These are phyloP conservation scores for Microtus agrestis DNA, from an alignment of 2,797 vertebrate species.

Conservation along the genomic window DNA sequence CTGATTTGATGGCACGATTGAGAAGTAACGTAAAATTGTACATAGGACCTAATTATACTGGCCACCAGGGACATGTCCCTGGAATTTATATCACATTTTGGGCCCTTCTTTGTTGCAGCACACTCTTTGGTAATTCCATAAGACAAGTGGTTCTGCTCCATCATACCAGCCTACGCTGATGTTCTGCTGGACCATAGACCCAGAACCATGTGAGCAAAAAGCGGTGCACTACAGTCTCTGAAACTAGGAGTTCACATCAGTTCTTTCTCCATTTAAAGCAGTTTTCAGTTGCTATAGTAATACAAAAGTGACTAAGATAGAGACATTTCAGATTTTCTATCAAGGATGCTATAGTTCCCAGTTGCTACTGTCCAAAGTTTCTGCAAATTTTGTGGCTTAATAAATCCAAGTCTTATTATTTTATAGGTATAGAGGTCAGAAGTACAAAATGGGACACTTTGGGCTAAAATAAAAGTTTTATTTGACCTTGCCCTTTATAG, in stretches of 20 bases:
- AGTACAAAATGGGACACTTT: not conserved
- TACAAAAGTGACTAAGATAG: not conserved
- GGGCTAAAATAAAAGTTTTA: not conserved
- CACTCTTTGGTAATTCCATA: not conserved
- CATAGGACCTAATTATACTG: not conserved
- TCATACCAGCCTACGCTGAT: not conserved
- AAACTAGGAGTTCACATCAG: not conserved
- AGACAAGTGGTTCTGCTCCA: not conserved
- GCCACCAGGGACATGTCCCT: not conserved
- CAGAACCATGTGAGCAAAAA: not conserved
- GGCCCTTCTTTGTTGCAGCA: not conserved
- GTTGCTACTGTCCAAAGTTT: not conserved
- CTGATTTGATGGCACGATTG: not conserved
- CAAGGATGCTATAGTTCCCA: not conserved
- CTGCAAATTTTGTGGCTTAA: not conserved
- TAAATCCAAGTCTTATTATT: not conserved
- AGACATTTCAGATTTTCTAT: constrained; percentile 6
- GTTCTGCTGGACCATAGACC: not conserved
- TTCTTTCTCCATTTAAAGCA: not conserved
- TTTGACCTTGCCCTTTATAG: not conserved
- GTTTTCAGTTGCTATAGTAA: not conserved
- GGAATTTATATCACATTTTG: not conserved
- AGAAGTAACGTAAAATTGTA: not conserved
- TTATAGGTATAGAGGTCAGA: not conserved
- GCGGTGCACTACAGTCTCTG: not conserved